These are phyloP conservation scores for Cataglyphis altisquamis DNA, from an alignment of 2,888 invertebrate species.

Conservation along the genomic window DNA sequence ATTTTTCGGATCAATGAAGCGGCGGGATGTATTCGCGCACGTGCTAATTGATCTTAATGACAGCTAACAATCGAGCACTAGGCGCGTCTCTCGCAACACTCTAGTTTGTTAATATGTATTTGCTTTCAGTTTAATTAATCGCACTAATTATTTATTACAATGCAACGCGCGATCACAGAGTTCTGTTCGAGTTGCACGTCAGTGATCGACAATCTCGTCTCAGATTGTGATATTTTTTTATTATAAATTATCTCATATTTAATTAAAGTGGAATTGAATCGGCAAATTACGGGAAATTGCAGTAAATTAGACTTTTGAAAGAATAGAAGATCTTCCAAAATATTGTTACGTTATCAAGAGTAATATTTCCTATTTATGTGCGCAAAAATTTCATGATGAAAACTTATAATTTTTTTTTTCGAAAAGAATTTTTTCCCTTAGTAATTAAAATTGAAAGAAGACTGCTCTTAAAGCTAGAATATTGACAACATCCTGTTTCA, in stretches of 20 bases:
- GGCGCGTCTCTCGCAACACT: constrained; percentile 5
- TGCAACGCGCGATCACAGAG: constrained; percentile 13
- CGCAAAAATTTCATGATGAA: not conserved
- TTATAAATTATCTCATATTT: not conserved
- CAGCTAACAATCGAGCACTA: constrained; percentile 25
- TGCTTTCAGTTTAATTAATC: constrained; percentile 61
- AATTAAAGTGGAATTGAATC: not conserved
- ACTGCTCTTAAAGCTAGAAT: not conserved
- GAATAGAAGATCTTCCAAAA: not conserved
- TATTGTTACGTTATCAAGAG: not conserved
- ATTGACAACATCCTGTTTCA: not conserved
- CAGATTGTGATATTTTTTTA: constrained; percentile 3
- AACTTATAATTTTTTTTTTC: not conserved
- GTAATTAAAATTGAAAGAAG: not conserved
- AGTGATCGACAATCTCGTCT: constrained; percentile 14
- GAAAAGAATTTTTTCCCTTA: not conserved
- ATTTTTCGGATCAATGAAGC: constrained; percentile 30
- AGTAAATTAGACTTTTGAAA: not conserved
- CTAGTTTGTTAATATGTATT: constrained; percentile 44
- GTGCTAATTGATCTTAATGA: constrained; percentile 49
- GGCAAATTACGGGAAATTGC: not conserved
- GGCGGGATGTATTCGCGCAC: not conserved
- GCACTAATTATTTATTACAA: constrained; percentile 28
- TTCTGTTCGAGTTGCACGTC: not conserved
- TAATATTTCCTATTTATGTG: not conserved